phyloP scores from a whole-genome alignment of 2,888 invertebrate genomes.

The Seira ritae region DNA sequence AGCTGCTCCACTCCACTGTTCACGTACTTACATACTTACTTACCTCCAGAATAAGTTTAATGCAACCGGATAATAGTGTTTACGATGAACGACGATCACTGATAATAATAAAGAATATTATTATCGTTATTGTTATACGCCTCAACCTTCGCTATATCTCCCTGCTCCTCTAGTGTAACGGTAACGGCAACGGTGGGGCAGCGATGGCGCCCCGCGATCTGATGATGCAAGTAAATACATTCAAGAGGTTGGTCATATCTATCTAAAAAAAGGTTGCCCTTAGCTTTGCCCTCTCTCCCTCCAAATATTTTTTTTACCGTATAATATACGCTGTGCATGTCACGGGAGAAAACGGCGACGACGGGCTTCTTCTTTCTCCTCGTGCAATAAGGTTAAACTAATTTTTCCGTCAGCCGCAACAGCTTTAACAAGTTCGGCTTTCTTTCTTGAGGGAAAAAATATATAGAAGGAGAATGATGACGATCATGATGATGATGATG shows the following conservation, averaged over 20 bases:
- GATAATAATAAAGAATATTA: not conserved
- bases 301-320: not conserved
- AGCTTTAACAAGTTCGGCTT: constrained; percentile 21
- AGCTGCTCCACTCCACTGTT: not conserved
- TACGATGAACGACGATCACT: constrained; percentile 1
- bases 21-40: not conserved
- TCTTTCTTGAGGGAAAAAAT: constrained; percentile 4
- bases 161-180: no score
- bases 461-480: not conserved
- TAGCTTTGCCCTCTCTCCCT: not conserved
- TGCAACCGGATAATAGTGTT: not conserved
- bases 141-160: no score
- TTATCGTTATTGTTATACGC: constrained; percentile 7
- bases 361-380: constrained; percentile 14
- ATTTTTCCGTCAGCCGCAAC: constrained; percentile 48
- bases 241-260: no score
- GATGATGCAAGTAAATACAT: no score
- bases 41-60: not conserved
- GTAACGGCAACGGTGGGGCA: not conserved
- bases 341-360: constrained; percentile 24
- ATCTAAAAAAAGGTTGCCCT: not conserved
- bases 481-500: constrained; percentile 47
- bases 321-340: constrained; percentile 20
- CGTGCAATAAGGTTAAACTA: constrained; percentile 59
- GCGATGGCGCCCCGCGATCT: not conserved